These are phyloP conservation scores for Pseudorectes ferrugineus DNA, from an alignment of 2,113 vertebrate species.

Conservation along the genomic window DNA sequence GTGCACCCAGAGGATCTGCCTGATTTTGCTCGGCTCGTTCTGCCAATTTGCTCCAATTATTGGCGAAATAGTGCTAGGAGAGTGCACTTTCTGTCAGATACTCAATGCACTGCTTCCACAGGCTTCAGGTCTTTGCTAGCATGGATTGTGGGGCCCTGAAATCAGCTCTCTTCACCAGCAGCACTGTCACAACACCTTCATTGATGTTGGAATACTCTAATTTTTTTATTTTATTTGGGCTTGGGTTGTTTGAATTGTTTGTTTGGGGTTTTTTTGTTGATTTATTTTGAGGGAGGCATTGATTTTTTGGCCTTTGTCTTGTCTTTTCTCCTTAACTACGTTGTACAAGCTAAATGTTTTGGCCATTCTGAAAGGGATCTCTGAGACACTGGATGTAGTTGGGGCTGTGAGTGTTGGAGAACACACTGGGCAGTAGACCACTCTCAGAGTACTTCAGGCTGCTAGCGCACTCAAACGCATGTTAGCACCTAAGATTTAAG, in stretches of 20 bases:
- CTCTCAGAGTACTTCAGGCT: background rate
- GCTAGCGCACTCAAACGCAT: background rate
- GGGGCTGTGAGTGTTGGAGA: background rate
- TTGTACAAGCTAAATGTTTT: background rate
- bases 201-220: background rate
- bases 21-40: background rate
- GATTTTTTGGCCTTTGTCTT: background rate
- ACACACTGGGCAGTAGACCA: background rate
- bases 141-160: background rate
- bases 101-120: background rate
- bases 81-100: background rate
- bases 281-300: rapidly evolving
- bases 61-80: background rate
- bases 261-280: rapidly evolving
- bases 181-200: background rate
- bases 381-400: background rate
- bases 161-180: background rate
- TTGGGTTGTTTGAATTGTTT: background rate
- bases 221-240: background rate
- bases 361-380: background rate
- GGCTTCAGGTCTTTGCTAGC: background rate
- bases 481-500: background rate
- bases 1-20: background rate
- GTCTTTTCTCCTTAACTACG: background rate
- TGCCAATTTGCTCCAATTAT: background rate